Percentiles rank a stretch among this genome's conserved stretches.
Conservation (phyloP, 2,797 vertebrate genomes). For the Chiloscyllium punctatum region DNA sequence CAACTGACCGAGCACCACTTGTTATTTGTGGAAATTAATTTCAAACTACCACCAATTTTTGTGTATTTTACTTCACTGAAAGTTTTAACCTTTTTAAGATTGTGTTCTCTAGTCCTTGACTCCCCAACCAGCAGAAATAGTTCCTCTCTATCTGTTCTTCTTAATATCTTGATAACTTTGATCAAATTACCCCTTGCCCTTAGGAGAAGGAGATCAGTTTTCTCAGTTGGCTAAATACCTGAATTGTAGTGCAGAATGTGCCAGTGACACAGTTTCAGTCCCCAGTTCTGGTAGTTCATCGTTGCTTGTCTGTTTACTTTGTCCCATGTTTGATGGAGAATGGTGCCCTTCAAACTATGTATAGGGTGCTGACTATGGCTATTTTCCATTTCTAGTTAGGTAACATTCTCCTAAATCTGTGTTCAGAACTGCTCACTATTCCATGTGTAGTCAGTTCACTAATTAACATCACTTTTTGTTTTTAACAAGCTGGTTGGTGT, state of each 20-base stretch:
- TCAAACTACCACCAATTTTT: no score
- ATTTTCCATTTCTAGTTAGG: not conserved
- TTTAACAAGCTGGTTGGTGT: no score
- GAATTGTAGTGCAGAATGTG: no score
- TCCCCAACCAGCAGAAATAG: not conserved
- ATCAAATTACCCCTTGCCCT: not conserved
- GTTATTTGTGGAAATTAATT: no score
- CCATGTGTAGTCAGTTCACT: not conserved
- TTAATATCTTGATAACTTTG: not conserved
- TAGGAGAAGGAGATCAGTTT: not conserved
- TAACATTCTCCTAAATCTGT: not conserved
- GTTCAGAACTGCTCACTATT: not conserved
- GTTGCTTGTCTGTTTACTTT: no score
- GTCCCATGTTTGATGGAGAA: no score
- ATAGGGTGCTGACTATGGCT: no score
- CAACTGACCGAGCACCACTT: no score
- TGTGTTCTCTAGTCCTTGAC: not conserved
- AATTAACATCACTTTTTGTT: not conserved
- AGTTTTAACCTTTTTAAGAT: not conserved
- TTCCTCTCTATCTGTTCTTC: not conserved
- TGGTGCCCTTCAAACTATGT: no score
- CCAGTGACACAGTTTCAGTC: no score
- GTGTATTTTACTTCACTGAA: not conserved
- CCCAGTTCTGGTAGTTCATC: no score
- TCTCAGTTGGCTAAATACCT: no score